Conservation (phyloP, 2,888 invertebrate species). For the Meiosimyza platycephala region DNA sequence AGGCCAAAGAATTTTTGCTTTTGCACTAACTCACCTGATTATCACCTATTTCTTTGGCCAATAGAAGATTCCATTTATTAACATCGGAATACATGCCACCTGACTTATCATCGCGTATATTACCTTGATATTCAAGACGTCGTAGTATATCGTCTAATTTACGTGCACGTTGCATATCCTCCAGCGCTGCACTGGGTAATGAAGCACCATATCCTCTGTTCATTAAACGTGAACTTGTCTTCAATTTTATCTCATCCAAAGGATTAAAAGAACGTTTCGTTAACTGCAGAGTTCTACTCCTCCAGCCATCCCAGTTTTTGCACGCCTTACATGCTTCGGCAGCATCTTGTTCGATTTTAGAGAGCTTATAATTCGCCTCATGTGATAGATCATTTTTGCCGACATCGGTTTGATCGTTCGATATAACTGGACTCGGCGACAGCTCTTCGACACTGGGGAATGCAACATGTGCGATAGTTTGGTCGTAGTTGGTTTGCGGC, state of each 20-base stretch:
- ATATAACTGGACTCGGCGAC: too few species aligned
- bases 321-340: conserved; percentile 46
- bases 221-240: conserved; percentile 61
- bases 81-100: not conserved
- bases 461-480: too few species aligned
- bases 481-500: not conserved
- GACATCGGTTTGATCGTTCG: conserved; percentile 50
- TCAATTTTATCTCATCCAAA: conserved; percentile 60
- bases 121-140: conserved; percentile 40
- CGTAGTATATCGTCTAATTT: conserved; percentile 49
- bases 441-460: too few species aligned
- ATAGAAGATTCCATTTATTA: conserved; percentile 14
- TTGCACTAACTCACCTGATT: not conserved
- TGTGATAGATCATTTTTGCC: conserved; percentile 61
- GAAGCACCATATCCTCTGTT: conserved; percentile 59
- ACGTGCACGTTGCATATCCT: conserved; percentile 45
- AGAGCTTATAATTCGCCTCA: conserved; percentile 66
- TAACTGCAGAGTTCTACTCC: not conserved
- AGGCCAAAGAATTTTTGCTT: too few species aligned
- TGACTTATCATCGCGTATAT: not conserved
- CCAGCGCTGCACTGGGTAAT: conserved; percentile 58
- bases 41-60: conserved; percentile 22
- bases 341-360: conserved; percentile 64
- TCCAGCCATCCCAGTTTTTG: not conserved
- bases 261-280: conserved; percentile 54